Conservation (phyloP, 1,140 invertebrate genomes). For the Elysia chlorotica region DNA sequence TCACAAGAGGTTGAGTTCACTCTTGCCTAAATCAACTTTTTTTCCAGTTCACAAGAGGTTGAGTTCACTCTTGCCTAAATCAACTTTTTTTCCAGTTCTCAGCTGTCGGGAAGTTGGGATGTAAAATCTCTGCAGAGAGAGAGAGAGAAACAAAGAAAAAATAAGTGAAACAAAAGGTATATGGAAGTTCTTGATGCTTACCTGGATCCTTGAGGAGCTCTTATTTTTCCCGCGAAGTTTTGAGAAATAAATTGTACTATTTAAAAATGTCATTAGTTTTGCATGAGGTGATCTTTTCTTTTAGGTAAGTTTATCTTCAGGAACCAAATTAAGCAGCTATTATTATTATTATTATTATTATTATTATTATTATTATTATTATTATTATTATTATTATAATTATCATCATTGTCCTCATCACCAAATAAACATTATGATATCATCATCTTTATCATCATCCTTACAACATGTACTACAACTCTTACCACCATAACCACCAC, state of each 20-base stretch:
- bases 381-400: neutral
- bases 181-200: no score
- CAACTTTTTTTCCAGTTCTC: conserved; percentile 63
- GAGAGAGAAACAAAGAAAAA: no score
- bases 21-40: no score
- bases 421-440: neutral
- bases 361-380: no score
- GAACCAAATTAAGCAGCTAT: no score
- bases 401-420: neutral
- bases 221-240: neutral
- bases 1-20: no score
- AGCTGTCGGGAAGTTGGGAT: conserved; percentile 67
- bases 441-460: conserved; percentile 67
- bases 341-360: no score
- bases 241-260: neutral
- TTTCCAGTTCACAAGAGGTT: no score
- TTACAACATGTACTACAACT: conserved; percentile 67
- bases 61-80: no score
- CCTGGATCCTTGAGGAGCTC: neutral
- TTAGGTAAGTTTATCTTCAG: neutral
- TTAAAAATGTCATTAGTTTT: neutral
- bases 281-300: neutral
- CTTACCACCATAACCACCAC: neutral
- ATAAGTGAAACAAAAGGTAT: neutral
- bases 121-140: conserved; percentile 61